Base-by-base conservation (phyloP, 2,888 invertebrate species). In the Acanthosoma haemorrhoidale region DNA sequence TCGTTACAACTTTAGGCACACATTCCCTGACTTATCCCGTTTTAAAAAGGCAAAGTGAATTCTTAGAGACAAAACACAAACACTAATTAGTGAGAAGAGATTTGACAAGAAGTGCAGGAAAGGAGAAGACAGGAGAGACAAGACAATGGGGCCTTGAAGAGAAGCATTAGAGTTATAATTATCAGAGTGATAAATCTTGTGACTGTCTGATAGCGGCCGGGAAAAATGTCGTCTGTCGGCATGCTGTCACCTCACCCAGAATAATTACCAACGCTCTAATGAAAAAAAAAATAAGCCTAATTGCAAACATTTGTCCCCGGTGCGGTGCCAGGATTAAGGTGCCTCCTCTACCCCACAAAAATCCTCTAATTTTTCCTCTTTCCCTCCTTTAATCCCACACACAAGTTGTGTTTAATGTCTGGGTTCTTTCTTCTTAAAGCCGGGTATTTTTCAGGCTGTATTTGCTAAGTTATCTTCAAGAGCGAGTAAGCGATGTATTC, bases 371-470 rank as follows among this genome's bases (percentile, higher is more conserved):
- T 51, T 51, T 51, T 51, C 51, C 51, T n/a, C 51, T 51, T 51
- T 51, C 5, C 51, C 51, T 25, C 51, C 51, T 51, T 51, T 25
- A 51, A 25, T 25, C 51, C 51, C 51, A 25, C n/a, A n/a, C n/a
- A n/a, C 51, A 51, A 51, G 51, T 51, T 29, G 51, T 51, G 51
- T 25, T 51, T 51, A 51, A 51, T 51, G 51, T 29, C 51, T 51
- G 5, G 25, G 25, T 25, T 51, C 51, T 51, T 21, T 51, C 51
- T n/a, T 25, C 51, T 29, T 51, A 51, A 51, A 51, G 25, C 51
- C 51, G 51, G n/a, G 5, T n/a, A 51, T 51, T 25, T 51, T 51
- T 51, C 51, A 51, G 51, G 51, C 13, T 29, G 51, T 25, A 25
- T 6, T 1, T 25, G 51, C 51, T 51, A 25, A 51, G 11, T 25